These are phyloP conservation scores for Mesocricetus auratus DNA, from an alignment of 2,113 vertebrate genomes.

Conservation along the genomic window DNA sequence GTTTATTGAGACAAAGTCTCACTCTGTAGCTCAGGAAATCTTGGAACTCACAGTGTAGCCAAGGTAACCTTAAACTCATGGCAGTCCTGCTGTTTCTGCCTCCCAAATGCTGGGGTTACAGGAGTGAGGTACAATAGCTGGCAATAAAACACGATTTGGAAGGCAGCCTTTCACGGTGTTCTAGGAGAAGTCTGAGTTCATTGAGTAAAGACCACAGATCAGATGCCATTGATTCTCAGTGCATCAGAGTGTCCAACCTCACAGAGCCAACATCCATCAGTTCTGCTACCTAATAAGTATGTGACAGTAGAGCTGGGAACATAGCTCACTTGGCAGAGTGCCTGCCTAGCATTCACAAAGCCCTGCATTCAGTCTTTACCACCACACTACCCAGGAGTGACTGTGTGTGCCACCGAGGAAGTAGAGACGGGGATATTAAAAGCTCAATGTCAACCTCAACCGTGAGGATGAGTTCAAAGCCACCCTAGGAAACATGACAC, in stretches of 20 bases:
- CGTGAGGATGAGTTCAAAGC: not conserved
- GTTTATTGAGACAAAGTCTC: not conserved
- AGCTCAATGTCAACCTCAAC: too few relatives aligned
- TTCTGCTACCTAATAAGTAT: not conserved
- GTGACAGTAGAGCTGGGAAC: not conserved
- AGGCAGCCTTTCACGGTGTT: not conserved
- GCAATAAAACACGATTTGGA: not conserved
- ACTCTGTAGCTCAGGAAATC: not conserved
- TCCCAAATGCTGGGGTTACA: not conserved
- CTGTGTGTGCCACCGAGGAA: not conserved
- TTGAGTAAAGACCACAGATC: not conserved
- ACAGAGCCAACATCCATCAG: not conserved
- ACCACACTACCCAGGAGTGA: not conserved
- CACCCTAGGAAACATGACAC: not conserved
- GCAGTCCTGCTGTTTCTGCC: not conserved
- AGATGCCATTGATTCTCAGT: not conserved
- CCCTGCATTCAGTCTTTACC: not conserved
- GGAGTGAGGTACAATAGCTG: not conserved
- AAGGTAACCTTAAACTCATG: not conserved
- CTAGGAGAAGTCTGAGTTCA: not conserved
- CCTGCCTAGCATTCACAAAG: not conserved
- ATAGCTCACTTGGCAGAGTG: not conserved
- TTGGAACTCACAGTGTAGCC: not conserved
- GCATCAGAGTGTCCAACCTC: not conserved
- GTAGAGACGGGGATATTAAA: not conserved